These are phyloP conservation scores for Parnassius apollo DNA, from an alignment of 2,888 invertebrate species.

Conservation along the genomic window DNA sequence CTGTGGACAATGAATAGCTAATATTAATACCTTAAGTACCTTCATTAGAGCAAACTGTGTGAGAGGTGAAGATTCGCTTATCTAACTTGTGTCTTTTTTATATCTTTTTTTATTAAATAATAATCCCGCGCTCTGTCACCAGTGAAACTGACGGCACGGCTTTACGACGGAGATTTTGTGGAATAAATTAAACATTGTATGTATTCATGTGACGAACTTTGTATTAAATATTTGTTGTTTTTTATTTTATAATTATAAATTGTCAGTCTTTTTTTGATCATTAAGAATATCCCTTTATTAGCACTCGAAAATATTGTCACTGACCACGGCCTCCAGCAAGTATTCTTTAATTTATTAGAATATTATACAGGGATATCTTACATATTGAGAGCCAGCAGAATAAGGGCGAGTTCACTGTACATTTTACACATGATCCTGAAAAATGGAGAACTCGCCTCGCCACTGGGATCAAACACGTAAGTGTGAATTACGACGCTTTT, in stretches of 20 bases:
- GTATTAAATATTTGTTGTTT: slow-evolving; percentile 3
- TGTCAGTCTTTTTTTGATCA: too few relatives aligned
- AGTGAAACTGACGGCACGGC: slow-evolving; percentile 30
- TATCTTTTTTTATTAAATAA: slow-evolving; percentile 37
- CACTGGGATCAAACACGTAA: slow-evolving; percentile 42
- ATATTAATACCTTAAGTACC: too few relatives aligned
- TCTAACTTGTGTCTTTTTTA: slow-evolving; percentile 22
- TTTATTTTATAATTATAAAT: not conserved
- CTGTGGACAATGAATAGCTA: slow-evolving; percentile 69
- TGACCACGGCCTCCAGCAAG: too few relatives aligned
- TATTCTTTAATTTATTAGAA: too few relatives aligned
- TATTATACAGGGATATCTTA: not conserved
- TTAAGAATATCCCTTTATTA: too few relatives aligned
- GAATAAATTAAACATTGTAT: slow-evolving; percentile 13
- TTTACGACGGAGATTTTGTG: slow-evolving; percentile 8
- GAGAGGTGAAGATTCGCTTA: not conserved
- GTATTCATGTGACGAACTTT: slow-evolving; percentile 8
- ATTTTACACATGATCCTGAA: slow-evolving; percentile 50
- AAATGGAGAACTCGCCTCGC: slow-evolving; percentile 52
- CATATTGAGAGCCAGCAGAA: slow-evolving; percentile 9
- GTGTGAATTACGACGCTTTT: slow-evolving; percentile 54
- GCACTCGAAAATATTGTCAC: too few relatives aligned
- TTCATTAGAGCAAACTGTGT: too few relatives aligned
- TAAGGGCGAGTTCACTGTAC: slow-evolving; percentile 25
- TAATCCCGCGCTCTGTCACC: slow-evolving; percentile 38